Percentiles rank a stretch among this genome's conserved stretches.
phyloP scores from a whole-genome alignment of 2,888 invertebrate genomes.

The Drosophila neotestacea region DNA sequence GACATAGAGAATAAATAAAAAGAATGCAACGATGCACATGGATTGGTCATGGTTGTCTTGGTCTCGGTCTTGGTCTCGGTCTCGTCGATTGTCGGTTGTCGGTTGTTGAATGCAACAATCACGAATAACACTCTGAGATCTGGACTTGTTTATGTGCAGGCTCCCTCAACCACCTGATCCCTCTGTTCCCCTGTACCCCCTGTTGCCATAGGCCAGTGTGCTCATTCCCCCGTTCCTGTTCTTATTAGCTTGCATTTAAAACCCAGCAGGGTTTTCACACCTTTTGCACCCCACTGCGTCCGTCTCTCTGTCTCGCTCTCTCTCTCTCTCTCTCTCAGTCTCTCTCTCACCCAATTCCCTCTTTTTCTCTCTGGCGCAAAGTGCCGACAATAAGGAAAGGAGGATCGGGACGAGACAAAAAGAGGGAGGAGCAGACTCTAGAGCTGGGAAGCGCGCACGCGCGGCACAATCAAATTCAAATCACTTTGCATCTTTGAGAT shows the following conservation, averaged over 20 bases:
- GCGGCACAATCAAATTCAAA: conserved; percentile 80
- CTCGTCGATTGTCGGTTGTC: conserved; percentile 19
- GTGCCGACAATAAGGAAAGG: conserved; percentile 40
- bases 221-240: conserved; percentile 39
- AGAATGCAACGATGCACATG: conserved; percentile 49
- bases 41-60: conserved; percentile 52
- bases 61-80: background rate
- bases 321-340: background rate
- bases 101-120: conserved; percentile 54
- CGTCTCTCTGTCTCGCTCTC: background rate
- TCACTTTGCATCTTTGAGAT: conserved; percentile 84
- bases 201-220: background rate
- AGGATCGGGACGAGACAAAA: background rate
- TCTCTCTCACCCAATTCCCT: background rate
- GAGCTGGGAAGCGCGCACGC: conserved; percentile 57
- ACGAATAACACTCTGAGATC: conserved; percentile 33
- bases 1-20: background rate
- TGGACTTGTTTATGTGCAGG: conserved; percentile 42
- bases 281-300: conserved; percentile 83
- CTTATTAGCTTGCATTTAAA: conserved; percentile 84
- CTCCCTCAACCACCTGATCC: background rate
- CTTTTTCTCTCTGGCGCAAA: conserved; percentile 3
- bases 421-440: conserved; percentile 4
- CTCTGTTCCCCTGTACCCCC: conserved; percentile 20
- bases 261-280: conserved; percentile 85